Conservation (phyloP, 2,888 invertebrate species). For the Caenorhabditis angaria region DNA sequence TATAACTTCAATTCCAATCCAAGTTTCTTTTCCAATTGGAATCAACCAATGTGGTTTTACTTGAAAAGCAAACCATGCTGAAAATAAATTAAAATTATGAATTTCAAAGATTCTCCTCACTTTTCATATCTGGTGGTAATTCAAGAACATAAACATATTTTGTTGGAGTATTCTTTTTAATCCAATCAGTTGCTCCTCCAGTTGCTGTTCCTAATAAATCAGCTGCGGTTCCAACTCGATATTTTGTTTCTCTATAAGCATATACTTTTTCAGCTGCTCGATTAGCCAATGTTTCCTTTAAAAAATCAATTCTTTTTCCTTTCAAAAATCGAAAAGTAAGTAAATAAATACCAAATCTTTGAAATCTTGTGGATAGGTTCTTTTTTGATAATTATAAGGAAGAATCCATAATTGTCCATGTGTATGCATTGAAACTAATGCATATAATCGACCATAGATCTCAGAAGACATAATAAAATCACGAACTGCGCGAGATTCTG, state of each 20-base stretch:
- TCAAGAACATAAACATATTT: constrained; percentile 72
- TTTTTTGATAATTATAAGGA: constrained; percentile 67
- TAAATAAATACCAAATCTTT: constrained; percentile 66
- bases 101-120: no score
- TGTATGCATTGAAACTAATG: constrained; percentile 69
- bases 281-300: constrained; percentile 54
- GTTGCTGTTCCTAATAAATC: constrained; percentile 69
- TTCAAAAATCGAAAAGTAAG: no score
- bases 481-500: constrained; percentile 68
- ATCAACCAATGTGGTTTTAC: constrained; percentile 69
- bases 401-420: constrained; percentile 71
- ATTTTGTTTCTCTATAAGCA: constrained; percentile 60
- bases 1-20: constrained; percentile 58
- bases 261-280: constrained; percentile 53
- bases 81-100: constrained; percentile 19
- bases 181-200: constrained; percentile 72
- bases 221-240: constrained; percentile 67
- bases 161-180: constrained; percentile 67
- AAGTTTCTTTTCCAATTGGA: constrained; percentile 61
- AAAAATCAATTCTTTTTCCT: no score
- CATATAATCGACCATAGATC: constrained; percentile 64
- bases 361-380: constrained; percentile 66
- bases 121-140: constrained; percentile 68
- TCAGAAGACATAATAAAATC: constrained; percentile 63
- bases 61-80: constrained; percentile 72